These are phyloP conservation scores for Eupristina koningsbergeri DNA, from an alignment of 1,140 invertebrate genomes.

Conservation along the genomic window DNA sequence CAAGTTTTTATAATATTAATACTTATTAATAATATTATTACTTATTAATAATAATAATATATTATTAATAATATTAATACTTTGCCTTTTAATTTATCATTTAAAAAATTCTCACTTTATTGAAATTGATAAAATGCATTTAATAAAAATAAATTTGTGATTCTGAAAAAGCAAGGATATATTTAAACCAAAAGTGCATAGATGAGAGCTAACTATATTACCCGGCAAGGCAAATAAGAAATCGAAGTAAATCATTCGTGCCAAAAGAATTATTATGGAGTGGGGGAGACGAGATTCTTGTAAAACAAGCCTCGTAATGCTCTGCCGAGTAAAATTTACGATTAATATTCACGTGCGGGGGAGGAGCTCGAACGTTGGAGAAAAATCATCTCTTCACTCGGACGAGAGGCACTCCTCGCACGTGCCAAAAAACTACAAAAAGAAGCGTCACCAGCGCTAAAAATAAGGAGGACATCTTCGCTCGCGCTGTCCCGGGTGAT, in stretches of 20 bases:
- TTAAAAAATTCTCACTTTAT: no score
- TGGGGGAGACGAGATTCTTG: conserved; percentile 13
- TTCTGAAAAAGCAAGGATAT: background rate
- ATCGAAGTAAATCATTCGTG: conserved; percentile 28
- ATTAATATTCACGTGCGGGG: background rate
- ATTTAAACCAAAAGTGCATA: background rate
- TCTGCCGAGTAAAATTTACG: conserved; percentile 4
- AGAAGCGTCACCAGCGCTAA: background rate
- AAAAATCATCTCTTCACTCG: conserved; percentile 41
- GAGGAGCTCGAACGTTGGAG: background rate
- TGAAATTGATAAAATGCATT: no score
- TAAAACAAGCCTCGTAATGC: conserved; percentile 37
- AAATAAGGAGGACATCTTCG: background rate
- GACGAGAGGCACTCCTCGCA: background rate
- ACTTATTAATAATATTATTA: no score
- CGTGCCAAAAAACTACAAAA: background rate
- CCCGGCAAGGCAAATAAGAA: background rate
- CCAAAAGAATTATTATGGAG: background rate
- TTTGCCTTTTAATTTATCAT: no score
- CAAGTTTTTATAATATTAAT: no score
- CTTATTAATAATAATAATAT: no score
- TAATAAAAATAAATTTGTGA: no score
- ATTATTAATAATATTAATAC: no score
- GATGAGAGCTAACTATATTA: background rate
- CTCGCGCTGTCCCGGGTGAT: background rate